Percentiles rank a stretch among this genome's conserved stretches.
Evolutionary conservation across 2,888 invertebrate species (phyloP).

Genomic region (Bhutanitis thaidina): DNA sequence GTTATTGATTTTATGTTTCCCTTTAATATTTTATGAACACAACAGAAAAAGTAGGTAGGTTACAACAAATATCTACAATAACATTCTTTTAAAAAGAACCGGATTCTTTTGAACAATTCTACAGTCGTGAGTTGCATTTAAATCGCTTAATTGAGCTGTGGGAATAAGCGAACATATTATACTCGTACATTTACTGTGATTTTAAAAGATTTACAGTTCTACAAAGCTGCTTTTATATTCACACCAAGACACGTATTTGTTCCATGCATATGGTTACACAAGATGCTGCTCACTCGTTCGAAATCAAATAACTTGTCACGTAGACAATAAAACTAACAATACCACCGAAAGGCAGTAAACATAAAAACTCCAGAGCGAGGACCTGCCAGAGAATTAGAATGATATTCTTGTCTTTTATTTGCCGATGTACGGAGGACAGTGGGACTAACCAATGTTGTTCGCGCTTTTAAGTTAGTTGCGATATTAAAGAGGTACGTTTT

Average conservation of each 20-base stretch:
- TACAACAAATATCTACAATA: too few relatives aligned
- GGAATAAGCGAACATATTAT: slow-evolving; percentile 1
- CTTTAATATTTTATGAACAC: slow-evolving; percentile 34
- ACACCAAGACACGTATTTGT: slow-evolving; percentile 13
- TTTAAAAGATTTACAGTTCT: slow-evolving; percentile 4
- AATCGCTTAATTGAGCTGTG: slow-evolving; percentile 10
- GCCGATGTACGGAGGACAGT: slow-evolving; percentile 26
- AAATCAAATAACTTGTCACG: slow-evolving; percentile 52
- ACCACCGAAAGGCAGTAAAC: slow-evolving; percentile 44
- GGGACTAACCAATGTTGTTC: neutral
- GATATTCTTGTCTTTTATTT: slow-evolving; percentile 36
- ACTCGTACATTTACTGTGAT: neutral
- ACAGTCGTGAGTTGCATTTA: slow-evolving; percentile 14
- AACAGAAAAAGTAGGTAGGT: neutral
- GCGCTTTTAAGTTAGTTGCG: too few relatives aligned
- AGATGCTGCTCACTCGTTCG: slow-evolving; percentile 22
- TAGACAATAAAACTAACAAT: slow-evolving; percentile 59
- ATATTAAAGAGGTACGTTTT: too few relatives aligned
- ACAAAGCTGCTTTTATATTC: slow-evolving; percentile 5
- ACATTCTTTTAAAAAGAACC: neutral
- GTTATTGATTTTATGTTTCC: slow-evolving; percentile 62
- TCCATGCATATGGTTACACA: slow-evolving; percentile 17
- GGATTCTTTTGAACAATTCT: neutral
- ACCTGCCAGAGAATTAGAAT: slow-evolving; percentile 58
- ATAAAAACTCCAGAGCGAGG: slow-evolving; percentile 55